These are phyloP conservation scores for Callipepla californica DNA, from an alignment of 2,113 vertebrate species.

Conservation along the genomic window DNA sequence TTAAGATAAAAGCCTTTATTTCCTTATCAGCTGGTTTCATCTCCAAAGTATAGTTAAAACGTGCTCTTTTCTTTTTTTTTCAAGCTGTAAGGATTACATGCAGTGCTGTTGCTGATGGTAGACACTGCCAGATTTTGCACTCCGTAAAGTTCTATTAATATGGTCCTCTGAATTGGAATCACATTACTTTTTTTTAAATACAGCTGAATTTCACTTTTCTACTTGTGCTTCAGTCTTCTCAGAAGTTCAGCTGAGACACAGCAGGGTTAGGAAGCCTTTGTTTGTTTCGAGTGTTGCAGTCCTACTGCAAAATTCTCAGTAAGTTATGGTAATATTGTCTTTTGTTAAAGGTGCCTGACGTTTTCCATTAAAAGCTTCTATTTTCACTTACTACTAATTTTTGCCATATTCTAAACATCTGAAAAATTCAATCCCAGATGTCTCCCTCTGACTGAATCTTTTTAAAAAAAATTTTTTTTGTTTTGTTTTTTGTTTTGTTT, in stretches of 20 bases:
- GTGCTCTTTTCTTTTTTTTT: neutral
- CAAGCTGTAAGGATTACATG: neutral
- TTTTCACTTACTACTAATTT: conserved; percentile 28
- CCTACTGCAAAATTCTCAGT: neutral
- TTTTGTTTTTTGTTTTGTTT: neutral
- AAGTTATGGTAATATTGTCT: neutral
- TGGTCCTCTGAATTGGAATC: neutral
- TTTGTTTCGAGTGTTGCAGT: neutral
- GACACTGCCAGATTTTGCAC: neutral
- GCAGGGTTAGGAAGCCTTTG: neutral
- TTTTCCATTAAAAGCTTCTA: conserved; percentile 25
- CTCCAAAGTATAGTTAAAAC: neutral
- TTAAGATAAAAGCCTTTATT: neutral
- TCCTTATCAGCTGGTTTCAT: neutral
- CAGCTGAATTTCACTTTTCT: neutral
- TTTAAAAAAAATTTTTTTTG: neutral
- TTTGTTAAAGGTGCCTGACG: conserved; percentile 13
- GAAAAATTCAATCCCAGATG: neutral
- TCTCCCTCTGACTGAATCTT: conserved; percentile 4
- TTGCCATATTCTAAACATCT: neutral
- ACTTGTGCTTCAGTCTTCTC: neutral
- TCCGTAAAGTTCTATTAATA: neutral
- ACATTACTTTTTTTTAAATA: neutral
- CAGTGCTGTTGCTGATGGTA: neutral
- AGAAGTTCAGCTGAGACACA: neutral